Evolutionary conservation across 2,888 invertebrate species (phyloP).

Genomic region (Megamerina dolium): DNA sequence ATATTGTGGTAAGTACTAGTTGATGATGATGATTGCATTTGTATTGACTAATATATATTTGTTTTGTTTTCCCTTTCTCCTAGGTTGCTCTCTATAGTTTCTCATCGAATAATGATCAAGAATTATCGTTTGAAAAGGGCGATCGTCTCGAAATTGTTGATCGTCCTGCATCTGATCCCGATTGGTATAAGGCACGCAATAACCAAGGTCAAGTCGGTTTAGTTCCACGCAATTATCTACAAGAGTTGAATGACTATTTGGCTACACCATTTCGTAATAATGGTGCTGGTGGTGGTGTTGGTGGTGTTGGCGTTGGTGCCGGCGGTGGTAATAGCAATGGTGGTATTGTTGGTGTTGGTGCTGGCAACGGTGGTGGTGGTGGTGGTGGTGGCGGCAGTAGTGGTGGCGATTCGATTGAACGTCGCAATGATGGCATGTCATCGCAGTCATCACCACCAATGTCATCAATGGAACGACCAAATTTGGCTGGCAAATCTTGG

Average conservation of each 20-base stretch:
- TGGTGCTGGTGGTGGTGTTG: conserved; percentile 50
- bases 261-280: conserved; percentile 69
- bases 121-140: conserved; percentile 93
- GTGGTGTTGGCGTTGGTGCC: conserved; percentile 40
- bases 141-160: conserved; percentile 94
- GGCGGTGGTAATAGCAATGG: conserved; percentile 48
- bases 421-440: conserved; percentile 53
- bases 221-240: conserved; percentile 91
- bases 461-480: conserved; percentile 57
- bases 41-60: conserved; percentile 6
- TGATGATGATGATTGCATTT: neutral
- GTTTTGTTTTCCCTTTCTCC: conserved; percentile 4
- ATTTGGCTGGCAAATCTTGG: conserved; percentile 83
- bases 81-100: conserved; percentile 88
- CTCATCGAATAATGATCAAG: conserved; percentile 90
- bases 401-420: conserved; percentile 47
- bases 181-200: conserved; percentile 95
- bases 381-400: conserved; percentile 43
- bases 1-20: conserved; percentile 67
- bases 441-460: conserved; percentile 37
- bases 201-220: conserved; percentile 87
- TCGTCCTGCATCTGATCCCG: conserved; percentile 94
- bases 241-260: conserved; percentile 84
- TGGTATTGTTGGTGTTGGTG: conserved; percentile 45
- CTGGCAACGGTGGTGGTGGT: conserved; percentile 46